A percentile compares a stretch with the other conserved stretches of the same genome.
Evolutionary conservation across 2,797 vertebrate genomes (phyloP).

Genomic region (Hippoglossus hippoglossus): DNA sequence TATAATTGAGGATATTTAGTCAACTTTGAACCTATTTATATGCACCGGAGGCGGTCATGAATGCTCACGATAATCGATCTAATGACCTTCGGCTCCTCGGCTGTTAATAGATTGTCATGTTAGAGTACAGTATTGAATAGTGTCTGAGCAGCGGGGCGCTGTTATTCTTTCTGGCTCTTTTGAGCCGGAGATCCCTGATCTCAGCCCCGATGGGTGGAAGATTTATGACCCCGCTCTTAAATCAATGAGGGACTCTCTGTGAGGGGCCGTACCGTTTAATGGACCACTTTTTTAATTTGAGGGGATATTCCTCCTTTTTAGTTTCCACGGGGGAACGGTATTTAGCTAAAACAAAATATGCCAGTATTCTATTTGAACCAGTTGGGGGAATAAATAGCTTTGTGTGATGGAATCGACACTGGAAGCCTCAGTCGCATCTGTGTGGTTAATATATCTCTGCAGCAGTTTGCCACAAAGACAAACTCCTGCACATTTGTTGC

Average conservation of each 20-base stretch:
- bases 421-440: constrained; percentile 39
- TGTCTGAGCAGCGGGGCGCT: constrained; percentile 56
- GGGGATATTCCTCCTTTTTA: constrained; percentile 58
- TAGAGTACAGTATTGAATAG: constrained; percentile 61
- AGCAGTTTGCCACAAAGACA: constrained; percentile 31
- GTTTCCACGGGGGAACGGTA: constrained; percentile 57
- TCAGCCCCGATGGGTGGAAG: constrained; percentile 66
- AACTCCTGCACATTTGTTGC: constrained; percentile 51
- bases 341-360: constrained; percentile 57
- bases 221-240: constrained; percentile 80
- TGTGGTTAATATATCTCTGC: constrained; percentile 51
- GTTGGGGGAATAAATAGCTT: constrained; percentile 52
- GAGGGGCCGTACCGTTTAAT: constrained; percentile 68
- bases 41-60: constrained; percentile 35
- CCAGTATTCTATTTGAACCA: constrained; percentile 51
- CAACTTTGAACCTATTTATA: constrained; percentile 44
- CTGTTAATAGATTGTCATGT: constrained; percentile 73
- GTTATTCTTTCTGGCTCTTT: constrained; percentile 72
- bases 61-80: constrained; percentile 64
- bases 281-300: constrained; percentile 70
- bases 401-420: constrained; percentile 40
- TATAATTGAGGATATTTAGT: constrained; percentile 42
- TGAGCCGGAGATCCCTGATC: constrained; percentile 65
- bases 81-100: constrained; percentile 56
- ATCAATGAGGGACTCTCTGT: constrained; percentile 71